Conservation (phyloP, 2,113 vertebrate species). For the Hippotragus niger region DNA sequence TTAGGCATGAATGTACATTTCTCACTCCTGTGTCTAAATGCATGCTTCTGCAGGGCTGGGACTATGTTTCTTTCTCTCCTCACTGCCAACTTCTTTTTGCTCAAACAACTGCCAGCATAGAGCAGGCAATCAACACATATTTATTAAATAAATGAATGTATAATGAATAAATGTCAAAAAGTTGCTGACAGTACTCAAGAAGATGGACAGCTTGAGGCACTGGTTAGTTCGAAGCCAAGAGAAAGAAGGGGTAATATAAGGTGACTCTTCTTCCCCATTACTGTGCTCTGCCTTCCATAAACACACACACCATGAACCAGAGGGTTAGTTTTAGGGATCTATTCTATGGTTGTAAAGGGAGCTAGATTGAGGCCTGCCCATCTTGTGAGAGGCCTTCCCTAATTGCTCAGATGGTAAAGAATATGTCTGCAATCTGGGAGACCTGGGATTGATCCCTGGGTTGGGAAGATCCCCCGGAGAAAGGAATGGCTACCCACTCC, state of each 20-base stretch:
- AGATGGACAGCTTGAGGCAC: neutral
- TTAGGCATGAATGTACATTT: neutral
- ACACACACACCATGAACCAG: neutral
- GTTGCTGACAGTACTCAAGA: neutral
- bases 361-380: neutral
- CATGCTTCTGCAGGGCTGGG: neutral
- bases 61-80: neutral
- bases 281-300: neutral
- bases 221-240: neutral
- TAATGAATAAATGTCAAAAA: conserved; percentile 55
- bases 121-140: conserved; percentile 30
- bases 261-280: neutral
- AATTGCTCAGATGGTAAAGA: neutral
- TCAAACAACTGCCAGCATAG: conserved; percentile 1
- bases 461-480: neutral
- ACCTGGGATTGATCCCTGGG: neutral
- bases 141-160: conserved; percentile 50
- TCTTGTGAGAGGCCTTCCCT: neutral
- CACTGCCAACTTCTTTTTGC: neutral
- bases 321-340: neutral
- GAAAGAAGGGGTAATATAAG: neutral
- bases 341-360: neutral
- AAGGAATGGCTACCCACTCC: neutral
- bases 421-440: neutral
- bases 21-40: neutral